Evolutionary conservation across 1,140 invertebrate species (phyloP), one percentile per base, ranked within the genome.

Genomic region (Onthophagus taurus): DNA sequence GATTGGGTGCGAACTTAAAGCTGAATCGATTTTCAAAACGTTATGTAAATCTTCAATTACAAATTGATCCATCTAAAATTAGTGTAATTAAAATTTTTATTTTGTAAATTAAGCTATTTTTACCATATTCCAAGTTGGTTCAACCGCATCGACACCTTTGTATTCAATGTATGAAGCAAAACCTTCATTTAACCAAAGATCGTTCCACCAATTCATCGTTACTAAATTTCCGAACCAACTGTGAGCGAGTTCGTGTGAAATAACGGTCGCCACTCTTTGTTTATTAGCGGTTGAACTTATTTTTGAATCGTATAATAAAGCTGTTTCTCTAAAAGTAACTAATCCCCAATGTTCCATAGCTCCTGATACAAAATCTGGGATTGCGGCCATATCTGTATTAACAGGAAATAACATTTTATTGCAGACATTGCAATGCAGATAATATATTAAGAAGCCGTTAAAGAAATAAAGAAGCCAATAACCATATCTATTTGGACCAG

Each of bases 311-410:
- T 81, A 88, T 2, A 96, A 68, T 42, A 97, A 70, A 39, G 80
- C 78, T 0, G 81, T 81, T 70, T 96, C 91, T 42, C 89, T 72
- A 57, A 77, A 89, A 2, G 85, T 89, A 1, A 90, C 78, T 1
- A 89, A 64, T 18, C 86, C 86, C 87, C 91, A 96, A 68, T 96
- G 90, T 66, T 96, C 93, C 81, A 96, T 97, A 0, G 91, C 92
- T 5, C 89, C 92, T 2, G 90, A 89, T 1, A 85, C 82, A 71
- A 96, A 97, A 67, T 97, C 91, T 4, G 92, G 92, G 50, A 96
- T 89, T 9, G 87, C 89, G 45, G 88, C 85, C 77, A 95, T 79
- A 70, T 95, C 89, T 89, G 62, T 3, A 71, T 68, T 55, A 58
- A n/a, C n/a, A n/a, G n/a, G n/a, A n/a, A n/a, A n/a, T n/a, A n/a